A percentile compares a stretch with the other conserved stretches of the same genome.
Conservation (phyloP, 2,888 invertebrate species). For the Creontiades dilutus region DNA sequence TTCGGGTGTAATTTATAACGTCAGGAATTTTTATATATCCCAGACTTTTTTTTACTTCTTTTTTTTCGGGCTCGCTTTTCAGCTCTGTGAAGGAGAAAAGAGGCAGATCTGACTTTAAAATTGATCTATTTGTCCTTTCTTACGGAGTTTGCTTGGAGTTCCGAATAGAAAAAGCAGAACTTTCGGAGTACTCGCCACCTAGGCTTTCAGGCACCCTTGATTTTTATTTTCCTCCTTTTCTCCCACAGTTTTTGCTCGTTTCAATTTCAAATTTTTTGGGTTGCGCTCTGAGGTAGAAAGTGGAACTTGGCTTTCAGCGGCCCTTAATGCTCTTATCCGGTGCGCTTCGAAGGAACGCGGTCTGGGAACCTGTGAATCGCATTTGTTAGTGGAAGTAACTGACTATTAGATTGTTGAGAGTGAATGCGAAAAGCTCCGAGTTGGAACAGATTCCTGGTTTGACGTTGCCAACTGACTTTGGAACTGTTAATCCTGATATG, state of each 20-base stretch:
- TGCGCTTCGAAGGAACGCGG: too few relatives aligned
- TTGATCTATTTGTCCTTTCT: constrained; percentile 63
- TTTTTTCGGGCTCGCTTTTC: constrained; percentile 49
- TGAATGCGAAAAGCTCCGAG: not conserved
- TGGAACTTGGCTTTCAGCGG: constrained; percentile 48
- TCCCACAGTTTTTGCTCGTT: constrained; percentile 31
- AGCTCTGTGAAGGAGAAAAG: not conserved
- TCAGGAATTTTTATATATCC: constrained; percentile 63
- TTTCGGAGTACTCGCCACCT: constrained; percentile 35
- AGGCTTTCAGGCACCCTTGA: constrained; percentile 31
- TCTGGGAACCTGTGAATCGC: not conserved
- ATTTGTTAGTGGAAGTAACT: not conserved
- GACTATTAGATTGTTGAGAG: not conserved
- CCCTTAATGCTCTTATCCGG: constrained; percentile 8
- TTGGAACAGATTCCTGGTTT: not conserved
- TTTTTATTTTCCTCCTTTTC: constrained; percentile 39
- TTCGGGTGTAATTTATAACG: constrained; percentile 64
- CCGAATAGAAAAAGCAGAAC: not conserved
- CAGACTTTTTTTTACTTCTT: constrained; percentile 29
- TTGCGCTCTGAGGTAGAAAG: not conserved
- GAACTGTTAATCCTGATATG: too few relatives aligned
- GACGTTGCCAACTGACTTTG: not conserved
- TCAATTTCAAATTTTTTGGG: constrained; percentile 50
- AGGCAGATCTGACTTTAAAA: constrained; percentile 61
- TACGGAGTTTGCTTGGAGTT: constrained; percentile 38